Evolutionary conservation across 2,888 invertebrate species (phyloP), one percentile per base, ranked within the genome.

Genomic region (Boloria selene): DNA sequence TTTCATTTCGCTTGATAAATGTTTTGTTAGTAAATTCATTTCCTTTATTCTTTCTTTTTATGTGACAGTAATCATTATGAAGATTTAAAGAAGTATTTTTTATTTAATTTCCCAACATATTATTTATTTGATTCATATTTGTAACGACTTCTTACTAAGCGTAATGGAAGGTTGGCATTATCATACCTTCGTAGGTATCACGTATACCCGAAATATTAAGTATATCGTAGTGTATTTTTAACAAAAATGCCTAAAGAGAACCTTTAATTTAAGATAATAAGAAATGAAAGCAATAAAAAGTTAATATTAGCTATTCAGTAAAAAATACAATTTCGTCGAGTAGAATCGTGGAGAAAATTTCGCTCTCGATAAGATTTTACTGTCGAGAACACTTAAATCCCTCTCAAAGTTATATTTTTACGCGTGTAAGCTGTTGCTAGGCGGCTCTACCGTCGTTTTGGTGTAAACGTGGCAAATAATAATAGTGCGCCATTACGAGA

Each of bases 401-500:
- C 44, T 10, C 55, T 44, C 55, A 44, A 22, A 44, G 10, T 56
- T 44, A 56, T 22, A 22, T 45, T 45, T 42, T 22, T 45, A 44
- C 53, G 38, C 55, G 22, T 56, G 44, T 56, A 56, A 56, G 44
- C 44, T 31, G 55, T 55, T 63, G 22, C 38, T 26, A 58, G 50
- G 45, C 58, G 18, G 42, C 47, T 18, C 47, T 54, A 38, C 49
- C 47, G 49, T 55, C 55, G 45, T 56, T 51, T 51, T 51, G 44
- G 26, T 17, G 42, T 16, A 55, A 16, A 61, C 54, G 56, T 61
- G 55, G 26, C 54, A 61, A 60, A 65, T 65, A 60, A 63, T 63
- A 63, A 64, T 64, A 59, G 58, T 13, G 44, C 44, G 54, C 60
- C 26, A 60, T 65, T 61, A 65, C 54, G 54, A 17, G 54, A 61